These are phyloP conservation scores for Nebria salina DNA, from an alignment of 2,888 invertebrate genomes.

Conservation along the genomic window DNA sequence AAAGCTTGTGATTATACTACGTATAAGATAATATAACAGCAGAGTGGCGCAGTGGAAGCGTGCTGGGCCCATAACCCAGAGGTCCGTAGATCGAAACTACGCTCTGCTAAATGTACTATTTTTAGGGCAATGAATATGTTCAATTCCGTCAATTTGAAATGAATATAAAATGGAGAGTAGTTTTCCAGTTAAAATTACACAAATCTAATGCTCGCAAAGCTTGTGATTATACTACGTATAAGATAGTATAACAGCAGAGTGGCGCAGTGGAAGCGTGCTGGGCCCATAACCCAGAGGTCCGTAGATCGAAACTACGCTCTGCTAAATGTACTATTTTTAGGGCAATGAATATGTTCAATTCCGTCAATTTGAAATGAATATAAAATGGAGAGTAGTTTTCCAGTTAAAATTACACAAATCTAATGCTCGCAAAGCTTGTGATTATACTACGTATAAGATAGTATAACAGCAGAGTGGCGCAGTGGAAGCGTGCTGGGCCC, in stretches of 20 bases:
- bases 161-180: too few species aligned
- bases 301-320: slow-evolving; percentile 91
- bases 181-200: too few species aligned
- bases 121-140: too few species aligned
- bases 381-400: too few species aligned
- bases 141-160: too few species aligned
- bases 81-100: slow-evolving; percentile 92
- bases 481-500: slow-evolving; percentile 87
- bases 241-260: slow-evolving; percentile 68
- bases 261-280: slow-evolving; percentile 87
- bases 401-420: too few species aligned
- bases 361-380: too few species aligned
- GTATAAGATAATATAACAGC: slow-evolving; percentile 59
- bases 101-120: slow-evolving; percentile 64
- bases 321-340: background rate
- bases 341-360: too few species aligned
- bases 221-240: background rate
- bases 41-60: slow-evolving; percentile 87
- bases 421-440: too few species aligned
- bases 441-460: too few species aligned
- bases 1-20: too few species aligned
- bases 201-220: too few species aligned
- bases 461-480: slow-evolving; percentile 76
- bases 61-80: slow-evolving; percentile 90
- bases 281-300: slow-evolving; percentile 92